Evolutionary conservation across 2,888 invertebrate genomes (phyloP), one percentile per base, ranked within the genome.

Genomic region (Oligia latruncula): DNA sequence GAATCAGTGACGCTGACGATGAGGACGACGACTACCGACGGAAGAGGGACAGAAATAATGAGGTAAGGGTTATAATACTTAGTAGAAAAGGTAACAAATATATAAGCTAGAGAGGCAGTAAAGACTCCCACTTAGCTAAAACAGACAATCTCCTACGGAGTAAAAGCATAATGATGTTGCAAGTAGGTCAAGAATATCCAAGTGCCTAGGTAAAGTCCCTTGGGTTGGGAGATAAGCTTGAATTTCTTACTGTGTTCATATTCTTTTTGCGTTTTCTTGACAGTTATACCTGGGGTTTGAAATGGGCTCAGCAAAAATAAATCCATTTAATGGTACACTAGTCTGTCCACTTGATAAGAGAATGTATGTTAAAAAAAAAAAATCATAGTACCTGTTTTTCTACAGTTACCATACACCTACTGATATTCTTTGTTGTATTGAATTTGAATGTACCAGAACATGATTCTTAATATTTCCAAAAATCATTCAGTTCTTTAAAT

Each of bases 11-110:
- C 84, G 97, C 97, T 20, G 97, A 98, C 73, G 98, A 98, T 88
- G 98, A 98, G 71, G 97, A 97, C 74, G 98, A 98, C 23, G 98
- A 98, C 89, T 98, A 98, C 91, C 97, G 98, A 81, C 97, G 97
- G 87, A 97, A 98, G 75, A 96, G 98, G 60, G 98, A 98, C 90
- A 97, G 98, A 90, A 98, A 98, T 95, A 98, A 98, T 95, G 97
- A 98, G 97, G 98, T 98, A 95, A 70, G 49, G 11, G 13, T 49
- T 35, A 23, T n/a, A 15, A 2, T 49, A 29, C 17, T 23, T 17
- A 43, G 1, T 15, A n/a, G 6, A 52, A 74, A 73, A n/a, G 9
- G 40, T 11, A 35, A 64, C 20, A n/a, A 81, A 43, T 0, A n/a
- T 15, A 15, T n/a, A 20, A n/a, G 4, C 46, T 67, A n/a, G 40